Base-by-base conservation (phyloP, 2,888 invertebrate species). In the Palloptera scutellata region DNA sequence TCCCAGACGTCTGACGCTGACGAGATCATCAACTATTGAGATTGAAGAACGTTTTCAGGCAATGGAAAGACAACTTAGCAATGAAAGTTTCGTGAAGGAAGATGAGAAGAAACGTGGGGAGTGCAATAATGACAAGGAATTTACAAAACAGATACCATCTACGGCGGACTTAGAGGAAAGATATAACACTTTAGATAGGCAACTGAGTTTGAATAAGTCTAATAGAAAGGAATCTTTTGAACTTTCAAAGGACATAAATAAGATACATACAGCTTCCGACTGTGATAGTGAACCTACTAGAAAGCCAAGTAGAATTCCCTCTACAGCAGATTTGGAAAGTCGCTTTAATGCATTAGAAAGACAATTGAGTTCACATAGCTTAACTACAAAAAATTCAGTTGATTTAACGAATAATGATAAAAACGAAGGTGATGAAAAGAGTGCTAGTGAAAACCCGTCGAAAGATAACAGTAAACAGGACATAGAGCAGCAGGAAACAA, bases 21-120 rank as follows among this genome's bases (percentile, higher is more conserved):
- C 81, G 2, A 73, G 79, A 60, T 80, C 79, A 0, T 75, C 79
- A 6, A 81, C 82, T 3, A 76, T 82, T 17, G 81, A 81, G 13
- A 73, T 79, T 58, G 81, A 80, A 55, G 78, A 80, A 52, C 73
- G 77, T 1, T 81, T 76, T 66, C 74, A 76, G 61, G 78, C 77
- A 0, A 59, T 81, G 1, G 80, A 80, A 53, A 73, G 76, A 11
- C 72, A 76, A 0, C 67, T 81, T 6, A 81, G 79, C 64, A 74
- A 75, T 58, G 80, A 73, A 17, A 66, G 54, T 42, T 52, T 12
- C 42, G 1, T 10, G 61, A 30, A 30, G 30, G 64, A 55, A 53
- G 57, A 51, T 15, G 69, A 70, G 59, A 54, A 51, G 45, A 57
- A n/a, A 15, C 17, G 10, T 9, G 17, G 54, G 10, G 61, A 20